Base-by-base conservation (phyloP, 2,797 vertebrate genomes). In the Phaenicophaeus curvirostris region DNA sequence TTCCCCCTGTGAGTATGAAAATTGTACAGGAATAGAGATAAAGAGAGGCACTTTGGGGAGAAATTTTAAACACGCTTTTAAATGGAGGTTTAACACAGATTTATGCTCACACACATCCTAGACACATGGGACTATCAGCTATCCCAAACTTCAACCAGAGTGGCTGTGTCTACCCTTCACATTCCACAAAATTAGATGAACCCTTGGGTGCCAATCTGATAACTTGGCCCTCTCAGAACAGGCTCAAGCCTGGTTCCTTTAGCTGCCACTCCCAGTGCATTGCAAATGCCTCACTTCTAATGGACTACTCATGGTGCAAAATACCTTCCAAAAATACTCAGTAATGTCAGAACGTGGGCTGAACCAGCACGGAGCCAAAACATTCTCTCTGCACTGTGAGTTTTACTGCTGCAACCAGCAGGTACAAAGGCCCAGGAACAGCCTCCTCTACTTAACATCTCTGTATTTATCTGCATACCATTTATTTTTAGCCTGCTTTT, bases 21-120 rank as follows among this genome's bases (percentile, higher is more conserved):
- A 63, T 5, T 31, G 4, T 20, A n/a, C 2, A 1, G 53, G 96
- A 97, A 87, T 71, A 86, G 94, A 96, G 89, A 66, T 96, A 94
- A 88, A 91, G 95, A 97, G 95, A 96, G 96, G 94, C 39, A 3
- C 66, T 46, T 12, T 66, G 92, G 8, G 44, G 87, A 89, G 87
- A 95, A 67, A 94, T 95, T 92, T 85, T 93, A 85, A 73, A 63
- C 86, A 65, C 55, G 31, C 18, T 51, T 24, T 53, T 46, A n/a
- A 58, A 18, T 0, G 3, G 31, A 74, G 80, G 57, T 28, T 63
- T 89, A 57, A 23, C 63, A 69, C 13, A 31, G 42, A 35, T 35
- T 58, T 53, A 25, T 11, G 44, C 11, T 16, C 14, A 8, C 5
- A 4, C 13, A 11, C 4, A 0, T 28, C 20, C 15, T 15, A 31